Evolutionary conservation across 2,797 vertebrate genomes (phyloP), one percentile per base, ranked within the genome.

Genomic region (Acipenser oxyrinchus): DNA sequence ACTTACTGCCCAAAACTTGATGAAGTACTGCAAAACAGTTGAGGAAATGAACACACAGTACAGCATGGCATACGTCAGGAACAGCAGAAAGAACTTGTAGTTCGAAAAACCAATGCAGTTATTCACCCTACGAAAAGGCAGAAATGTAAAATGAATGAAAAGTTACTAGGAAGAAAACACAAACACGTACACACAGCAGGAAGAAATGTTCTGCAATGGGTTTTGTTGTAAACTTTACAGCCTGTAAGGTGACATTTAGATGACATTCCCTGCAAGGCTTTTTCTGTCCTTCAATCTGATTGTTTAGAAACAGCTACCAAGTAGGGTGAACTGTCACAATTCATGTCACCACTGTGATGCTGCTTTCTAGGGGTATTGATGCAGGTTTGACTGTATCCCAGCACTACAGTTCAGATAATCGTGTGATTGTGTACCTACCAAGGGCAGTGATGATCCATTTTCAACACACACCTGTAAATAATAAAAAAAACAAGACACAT

Each of bases 361-460:
- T 37, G 37, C 1, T 3, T 37, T 37, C 23, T 37, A 37, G 4
- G 37, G 37, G 37, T 37, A 37, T 37, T 37, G 5, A 37, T 37
- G 37, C 5, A 37, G 37, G 37, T 37, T 37, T 37, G 37, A 37
- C 37, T 37, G 37, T 5, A 37, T 37, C 37, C 37, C 37, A 37
- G 37, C 3, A 37, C 37, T 37, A 37, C 37, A 37, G 4, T 5
- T 37, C 37, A 37, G 37, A 5, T 37, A 37, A 37, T 37, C 5
- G 37, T 37, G 37, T 13, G 48, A 5, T 7, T 51, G 3, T 63
- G 68, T 60, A 84, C 90, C 74, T 87, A 98, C 97, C 97, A 99
- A 0, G 97, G 96, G 71, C 97, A 99, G 75, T 99, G 97, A 84
- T 99, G 97, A 84, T 99, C 97, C 97, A 99, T 99, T 86, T 99